phyloP scores from a whole-genome alignment of 2,888 invertebrate genomes.

The Deilephila elpenor region DNA sequence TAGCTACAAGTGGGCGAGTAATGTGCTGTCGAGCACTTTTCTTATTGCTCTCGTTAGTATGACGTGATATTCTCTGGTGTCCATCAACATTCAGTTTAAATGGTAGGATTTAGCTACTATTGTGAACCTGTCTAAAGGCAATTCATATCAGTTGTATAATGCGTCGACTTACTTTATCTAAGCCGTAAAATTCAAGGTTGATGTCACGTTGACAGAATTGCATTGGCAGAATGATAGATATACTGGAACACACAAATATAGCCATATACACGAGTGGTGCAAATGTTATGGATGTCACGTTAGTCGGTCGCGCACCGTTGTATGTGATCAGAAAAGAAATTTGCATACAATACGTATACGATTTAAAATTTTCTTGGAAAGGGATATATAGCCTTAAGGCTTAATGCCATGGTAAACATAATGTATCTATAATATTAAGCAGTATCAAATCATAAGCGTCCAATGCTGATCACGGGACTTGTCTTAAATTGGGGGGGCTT shows the following conservation, averaged over 20 bases:
- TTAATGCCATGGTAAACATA: conserved; percentile 12
- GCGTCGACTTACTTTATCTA: conserved; percentile 13
- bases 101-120: neutral
- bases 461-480: too few species aligned
- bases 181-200: conserved; percentile 26
- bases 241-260: neutral
- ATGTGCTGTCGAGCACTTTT: conserved; percentile 59
- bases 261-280: conserved; percentile 29
- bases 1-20: conserved; percentile 67
- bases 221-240: conserved; percentile 9
- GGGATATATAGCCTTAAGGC: conserved; percentile 10
- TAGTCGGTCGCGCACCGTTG: conserved; percentile 36
- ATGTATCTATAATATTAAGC: neutral
- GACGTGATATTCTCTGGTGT: conserved; percentile 61
- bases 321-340: conserved; percentile 46
- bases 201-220: conserved; percentile 17
- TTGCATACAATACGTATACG: conserved; percentile 60
- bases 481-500: too few species aligned
- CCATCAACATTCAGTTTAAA: conserved; percentile 37
- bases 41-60: conserved; percentile 63
- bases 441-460: too few species aligned
- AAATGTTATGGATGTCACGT: conserved; percentile 44
- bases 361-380: conserved; percentile 37
- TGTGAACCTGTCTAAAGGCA: neutral
- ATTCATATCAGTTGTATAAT: conserved; percentile 20